A percentile compares a stretch with the other conserved stretches of the same genome.
phyloP scores from a whole-genome alignment of 2,113 vertebrate genomes.

The Actenoides hombroni region DNA sequence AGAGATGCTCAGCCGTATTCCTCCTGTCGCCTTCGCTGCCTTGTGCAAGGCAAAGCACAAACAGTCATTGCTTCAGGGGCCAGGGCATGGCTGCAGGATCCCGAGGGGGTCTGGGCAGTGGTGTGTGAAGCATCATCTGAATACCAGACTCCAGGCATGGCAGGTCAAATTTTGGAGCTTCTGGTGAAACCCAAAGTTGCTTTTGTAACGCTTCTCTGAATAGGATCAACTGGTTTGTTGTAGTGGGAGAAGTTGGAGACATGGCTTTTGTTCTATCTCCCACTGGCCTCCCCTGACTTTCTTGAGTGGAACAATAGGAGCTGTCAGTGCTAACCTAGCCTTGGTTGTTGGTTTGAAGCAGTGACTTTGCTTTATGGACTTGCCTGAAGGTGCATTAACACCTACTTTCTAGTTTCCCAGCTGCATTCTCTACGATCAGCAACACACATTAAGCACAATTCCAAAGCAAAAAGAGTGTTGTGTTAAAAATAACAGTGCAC shows the following conservation, averaged over 20 bases:
- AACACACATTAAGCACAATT: background rate
- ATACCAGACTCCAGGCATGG: background rate
- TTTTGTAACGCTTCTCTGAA: background rate
- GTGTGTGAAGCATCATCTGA: background rate
- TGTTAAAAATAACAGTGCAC: background rate
- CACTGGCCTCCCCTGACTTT: background rate
- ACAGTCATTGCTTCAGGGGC: background rate
- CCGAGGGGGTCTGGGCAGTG: background rate
- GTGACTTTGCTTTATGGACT: background rate
- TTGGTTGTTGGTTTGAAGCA: background rate
- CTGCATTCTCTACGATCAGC: background rate
- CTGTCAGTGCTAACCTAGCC: background rate
- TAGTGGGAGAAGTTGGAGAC: background rate
- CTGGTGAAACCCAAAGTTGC: background rate
- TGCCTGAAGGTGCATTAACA: background rate
- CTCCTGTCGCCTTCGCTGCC: rapidly evolving
- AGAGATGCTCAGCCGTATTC: background rate
- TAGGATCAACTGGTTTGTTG: background rate
- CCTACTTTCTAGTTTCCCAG: background rate
- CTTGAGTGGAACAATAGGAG: background rate
- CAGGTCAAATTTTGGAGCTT: background rate
- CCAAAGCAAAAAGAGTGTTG: background rate
- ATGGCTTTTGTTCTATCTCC: background rate
- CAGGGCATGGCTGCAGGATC: rapidly evolving
- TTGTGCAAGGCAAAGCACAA: background rate